These are phyloP conservation scores for Acronicta aceris DNA, from an alignment of 2,888 invertebrate species.

Conservation along the genomic window DNA sequence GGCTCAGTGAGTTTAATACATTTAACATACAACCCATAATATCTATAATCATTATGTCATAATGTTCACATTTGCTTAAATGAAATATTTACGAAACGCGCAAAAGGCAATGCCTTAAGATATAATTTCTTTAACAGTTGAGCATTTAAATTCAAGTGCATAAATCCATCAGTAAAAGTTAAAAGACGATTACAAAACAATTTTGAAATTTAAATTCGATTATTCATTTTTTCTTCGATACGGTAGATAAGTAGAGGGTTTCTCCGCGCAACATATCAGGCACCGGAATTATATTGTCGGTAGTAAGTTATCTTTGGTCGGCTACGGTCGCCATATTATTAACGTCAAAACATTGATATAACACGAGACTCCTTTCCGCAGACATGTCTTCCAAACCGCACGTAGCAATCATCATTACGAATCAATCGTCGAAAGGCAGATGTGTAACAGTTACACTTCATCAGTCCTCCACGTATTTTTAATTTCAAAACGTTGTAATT, in stretches of 20 bases:
- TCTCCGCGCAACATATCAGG: constrained; percentile 62
- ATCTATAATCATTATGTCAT: constrained; percentile 39
- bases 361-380: constrained; percentile 73
- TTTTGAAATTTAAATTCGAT: constrained; percentile 61
- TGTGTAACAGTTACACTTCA: constrained; percentile 83
- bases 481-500: constrained; percentile 56
- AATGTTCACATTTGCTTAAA: constrained; percentile 39
- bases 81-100: constrained; percentile 41
- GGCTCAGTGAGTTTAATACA: constrained; percentile 11
- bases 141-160: constrained; percentile 42
- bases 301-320: constrained; percentile 74
- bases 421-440: constrained; percentile 75
- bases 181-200: constrained; percentile 58
- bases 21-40: constrained; percentile 23
- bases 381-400: constrained; percentile 76
- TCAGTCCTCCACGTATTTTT: constrained; percentile 65
- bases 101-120: constrained; percentile 41
- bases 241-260: constrained; percentile 60
- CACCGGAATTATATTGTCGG: constrained; percentile 74
- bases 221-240: constrained; percentile 55
- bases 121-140: constrained; percentile 37
- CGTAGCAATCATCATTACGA: constrained; percentile 70
- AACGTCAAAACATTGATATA: constrained; percentile 77
- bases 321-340: constrained; percentile 78
- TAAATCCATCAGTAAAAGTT: constrained; percentile 49